Conservation (phyloP, 2,797 vertebrate species). For the Onychomys arenicola region DNA sequence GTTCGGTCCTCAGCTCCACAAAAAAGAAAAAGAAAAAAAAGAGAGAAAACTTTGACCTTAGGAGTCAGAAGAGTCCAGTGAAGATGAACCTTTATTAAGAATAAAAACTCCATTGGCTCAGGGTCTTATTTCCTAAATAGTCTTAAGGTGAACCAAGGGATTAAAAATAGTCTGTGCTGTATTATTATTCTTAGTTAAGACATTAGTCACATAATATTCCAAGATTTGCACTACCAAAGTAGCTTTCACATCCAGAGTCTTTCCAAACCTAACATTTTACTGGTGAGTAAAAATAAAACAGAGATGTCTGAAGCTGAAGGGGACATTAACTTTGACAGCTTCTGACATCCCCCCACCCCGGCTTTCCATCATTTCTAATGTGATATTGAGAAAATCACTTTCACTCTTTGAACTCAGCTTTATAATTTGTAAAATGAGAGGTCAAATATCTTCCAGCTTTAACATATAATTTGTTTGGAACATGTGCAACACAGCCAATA, state of each 20-base stretch:
- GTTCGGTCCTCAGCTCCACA: too few species aligned
- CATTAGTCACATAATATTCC: conserved; percentile 23
- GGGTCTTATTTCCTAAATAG: conserved; percentile 43
- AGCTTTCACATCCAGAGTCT: conserved; percentile 15
- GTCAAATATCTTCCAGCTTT: conserved; percentile 18
- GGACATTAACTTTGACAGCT: not conserved
- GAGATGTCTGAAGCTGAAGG: not conserved
- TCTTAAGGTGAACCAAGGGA: conserved; percentile 60
- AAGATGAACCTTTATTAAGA: conserved; percentile 50
- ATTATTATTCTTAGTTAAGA: conserved; percentile 56
- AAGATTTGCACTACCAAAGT: conserved; percentile 2
- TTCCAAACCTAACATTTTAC: conserved; percentile 60
- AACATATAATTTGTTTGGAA: conserved; percentile 38
- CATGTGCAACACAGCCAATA: not conserved
- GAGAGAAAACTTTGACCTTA: conserved; percentile 84
- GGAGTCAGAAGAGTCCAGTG: conserved; percentile 77
- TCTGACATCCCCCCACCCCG: not conserved
- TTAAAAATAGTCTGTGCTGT: conserved; percentile 57
- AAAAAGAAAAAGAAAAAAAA: too few species aligned
- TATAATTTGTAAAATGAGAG: conserved; percentile 21
- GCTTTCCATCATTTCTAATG: not conserved
- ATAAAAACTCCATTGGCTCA: not conserved
- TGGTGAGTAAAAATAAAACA: conserved; percentile 58
- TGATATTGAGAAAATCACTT: conserved; percentile 9
- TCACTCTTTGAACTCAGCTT: conserved; percentile 47